Conservation (phyloP, 2,888 invertebrate species). For the Parnassius glacialis region DNA sequence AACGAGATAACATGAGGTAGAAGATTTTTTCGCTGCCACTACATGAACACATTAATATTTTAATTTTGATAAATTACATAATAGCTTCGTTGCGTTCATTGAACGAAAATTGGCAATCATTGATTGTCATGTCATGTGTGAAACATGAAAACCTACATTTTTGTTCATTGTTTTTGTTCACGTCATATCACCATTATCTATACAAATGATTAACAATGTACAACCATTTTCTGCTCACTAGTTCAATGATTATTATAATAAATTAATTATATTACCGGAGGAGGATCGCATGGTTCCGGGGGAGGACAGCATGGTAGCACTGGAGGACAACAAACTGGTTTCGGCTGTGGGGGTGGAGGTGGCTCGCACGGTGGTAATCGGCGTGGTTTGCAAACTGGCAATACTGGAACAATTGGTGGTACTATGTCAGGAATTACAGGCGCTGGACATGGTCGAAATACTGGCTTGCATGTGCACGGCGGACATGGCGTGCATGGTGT, state of each 20-base stretch:
- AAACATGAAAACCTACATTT: no score
- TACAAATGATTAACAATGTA: no score
- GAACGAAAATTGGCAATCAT: no score
- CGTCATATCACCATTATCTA: no score
- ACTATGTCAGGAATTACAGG: constrained; percentile 64
- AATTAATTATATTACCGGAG: constrained; percentile 52
- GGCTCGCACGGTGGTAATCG: constrained; percentile 56
- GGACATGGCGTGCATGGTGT: constrained; percentile 69
- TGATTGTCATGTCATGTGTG: no score
- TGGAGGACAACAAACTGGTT: constrained; percentile 65
- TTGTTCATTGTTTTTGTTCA: no score
- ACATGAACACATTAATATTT: no score
- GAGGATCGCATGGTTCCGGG: constrained; percentile 65
- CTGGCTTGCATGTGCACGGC: constrained; percentile 60
- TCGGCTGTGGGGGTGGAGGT: constrained; percentile 52
- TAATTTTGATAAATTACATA: no score
- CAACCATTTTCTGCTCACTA: no score
- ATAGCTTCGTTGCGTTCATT: no score
- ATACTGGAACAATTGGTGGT: constrained; percentile 65
- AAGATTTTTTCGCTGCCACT: no score
- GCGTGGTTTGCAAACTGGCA: constrained; percentile 63
- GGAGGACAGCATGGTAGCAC: constrained; percentile 70
- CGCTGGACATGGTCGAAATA: constrained; percentile 62
- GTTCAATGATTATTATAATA: not conserved
- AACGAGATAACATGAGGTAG: no score